Evolutionary conservation across 2,113 vertebrate species (phyloP), one percentile per base, ranked within the genome.

Genomic region (Gopherus evgoodei): DNA sequence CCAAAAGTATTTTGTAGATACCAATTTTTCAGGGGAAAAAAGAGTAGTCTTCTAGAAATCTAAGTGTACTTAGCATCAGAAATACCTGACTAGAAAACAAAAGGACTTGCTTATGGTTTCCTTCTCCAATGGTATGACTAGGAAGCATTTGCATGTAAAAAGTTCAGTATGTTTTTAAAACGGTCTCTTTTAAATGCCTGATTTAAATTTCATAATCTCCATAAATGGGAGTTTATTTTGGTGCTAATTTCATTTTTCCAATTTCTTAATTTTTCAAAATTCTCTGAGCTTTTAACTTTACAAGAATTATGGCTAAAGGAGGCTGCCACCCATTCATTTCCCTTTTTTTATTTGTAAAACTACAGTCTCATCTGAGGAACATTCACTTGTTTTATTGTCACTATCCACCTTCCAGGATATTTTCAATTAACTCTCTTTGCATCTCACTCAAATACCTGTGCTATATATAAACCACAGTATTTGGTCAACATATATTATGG

Each of bases 1-100:
- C 44, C 81, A 94, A 96, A 88, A 44, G 35, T 25, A 16, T 94
- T 90, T 88, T 91, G 88, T 86, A 94, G 95, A 93, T 93, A 84
- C 35, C 35, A 42, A 86, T 86, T 89, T 89, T 80, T 84, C 88
- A n/a, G 59, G 62, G 81, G 16, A 17, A 53, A 88, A 86, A 85
- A 57, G 54, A 80, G 19, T 53, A 10, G 16, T 5, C 24, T 14
- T 38, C 65, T 72, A 72, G n/a, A 72, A 38, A 72, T 72, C 54
- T 24, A 35, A 49, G 14, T 79, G 42, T 11, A 93, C 90, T 94
- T 90, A 93, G 50, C 80, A 85, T 94, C 35, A 72, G 80, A 96
- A 93, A 89, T 75, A 72, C 38, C 84, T 78, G 44, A 83, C 65
- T 94, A 90, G 25, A 21, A 84, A 94, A 92, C 53, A 94, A 88